Evolutionary conservation across 2,888 invertebrate species (phyloP).

Genomic region (Drosophila villosipedis): DNA sequence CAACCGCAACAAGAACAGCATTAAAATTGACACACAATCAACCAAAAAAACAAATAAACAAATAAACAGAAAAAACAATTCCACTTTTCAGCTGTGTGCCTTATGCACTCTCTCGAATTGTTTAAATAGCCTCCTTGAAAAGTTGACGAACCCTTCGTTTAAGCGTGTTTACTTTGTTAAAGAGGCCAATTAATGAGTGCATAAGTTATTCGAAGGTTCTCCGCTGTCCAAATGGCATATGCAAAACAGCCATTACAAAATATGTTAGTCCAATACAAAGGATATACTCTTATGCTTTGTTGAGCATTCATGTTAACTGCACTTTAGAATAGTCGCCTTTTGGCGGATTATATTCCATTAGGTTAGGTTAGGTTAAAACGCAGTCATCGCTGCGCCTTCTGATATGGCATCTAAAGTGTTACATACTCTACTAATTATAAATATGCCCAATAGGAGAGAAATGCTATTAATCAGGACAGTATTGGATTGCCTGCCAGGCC

Average conservation of each 20-base stretch:
- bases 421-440: not conserved
- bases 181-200: conserved; percentile 67
- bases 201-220: conserved; percentile 47
- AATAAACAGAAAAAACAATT: conserved; percentile 16
- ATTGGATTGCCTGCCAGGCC: not conserved
- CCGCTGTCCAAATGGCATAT: conserved; percentile 17
- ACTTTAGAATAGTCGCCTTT: not conserved
- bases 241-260: not conserved
- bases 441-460: not conserved
- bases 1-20: conserved; percentile 61
- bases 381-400: not conserved
- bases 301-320: conserved; percentile 1
- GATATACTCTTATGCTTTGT: conserved; percentile 4
- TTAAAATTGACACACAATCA: conserved; percentile 62
- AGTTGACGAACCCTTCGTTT: conserved; percentile 66
- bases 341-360: not conserved
- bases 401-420: not conserved
- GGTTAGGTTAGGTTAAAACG: not conserved
- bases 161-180: conserved; percentile 66
- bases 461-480: not conserved
- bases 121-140: conserved; percentile 67
- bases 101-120: conserved; percentile 55
- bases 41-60: conserved; percentile 32
- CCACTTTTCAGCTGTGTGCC: conserved; percentile 21
- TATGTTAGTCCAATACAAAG: conserved; percentile 1